Percentiles rank a stretch among this genome's conserved stretches.
Conservation (phyloP, 1,140 invertebrate genomes). For the Pomacea maculata region DNA sequence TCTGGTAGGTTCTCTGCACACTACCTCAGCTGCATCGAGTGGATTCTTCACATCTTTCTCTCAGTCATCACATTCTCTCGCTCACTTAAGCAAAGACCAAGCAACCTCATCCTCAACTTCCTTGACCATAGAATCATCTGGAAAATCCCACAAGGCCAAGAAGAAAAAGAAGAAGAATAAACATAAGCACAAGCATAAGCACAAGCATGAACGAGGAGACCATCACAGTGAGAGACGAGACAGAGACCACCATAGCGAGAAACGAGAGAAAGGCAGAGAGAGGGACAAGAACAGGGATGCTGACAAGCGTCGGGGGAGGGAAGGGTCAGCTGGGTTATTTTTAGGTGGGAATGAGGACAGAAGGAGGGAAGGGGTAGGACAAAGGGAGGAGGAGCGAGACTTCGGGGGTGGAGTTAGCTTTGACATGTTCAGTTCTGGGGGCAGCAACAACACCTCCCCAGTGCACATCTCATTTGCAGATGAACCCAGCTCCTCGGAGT, state of each 20-base stretch:
- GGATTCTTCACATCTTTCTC: too few relatives aligned
- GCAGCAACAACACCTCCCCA: slow-evolving; percentile 35
- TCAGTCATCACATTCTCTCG: too few relatives aligned
- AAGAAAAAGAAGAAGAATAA: slow-evolving; percentile 72
- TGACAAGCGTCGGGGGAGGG: neutral
- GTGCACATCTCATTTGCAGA: slow-evolving; percentile 22
- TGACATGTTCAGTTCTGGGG: slow-evolving; percentile 30
- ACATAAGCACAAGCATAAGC: slow-evolving; percentile 66
- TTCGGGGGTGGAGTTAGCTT: neutral
- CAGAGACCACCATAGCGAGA: neutral
- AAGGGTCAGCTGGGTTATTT: neutral
- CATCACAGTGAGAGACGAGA: slow-evolving; percentile 50
- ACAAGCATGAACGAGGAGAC: slow-evolving; percentile 26
- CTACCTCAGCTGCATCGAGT: too few relatives aligned
- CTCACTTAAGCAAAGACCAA: too few relatives aligned
- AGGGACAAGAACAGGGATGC: slow-evolving; percentile 17
- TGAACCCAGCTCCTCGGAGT: slow-evolving; percentile 53
- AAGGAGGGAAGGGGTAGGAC: neutral
- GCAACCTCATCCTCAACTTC: neutral
- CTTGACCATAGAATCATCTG: slow-evolving; percentile 2
- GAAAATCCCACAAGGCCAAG: slow-evolving; percentile 61
- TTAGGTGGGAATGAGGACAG: too few relatives aligned
- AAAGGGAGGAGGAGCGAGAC: neutral
- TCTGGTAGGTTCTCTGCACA: too few relatives aligned
- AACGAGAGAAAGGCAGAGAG: slow-evolving; percentile 7